phyloP scores from a whole-genome alignment of 2,113 vertebrate genomes.

The Phyllostomus hastatus region DNA sequence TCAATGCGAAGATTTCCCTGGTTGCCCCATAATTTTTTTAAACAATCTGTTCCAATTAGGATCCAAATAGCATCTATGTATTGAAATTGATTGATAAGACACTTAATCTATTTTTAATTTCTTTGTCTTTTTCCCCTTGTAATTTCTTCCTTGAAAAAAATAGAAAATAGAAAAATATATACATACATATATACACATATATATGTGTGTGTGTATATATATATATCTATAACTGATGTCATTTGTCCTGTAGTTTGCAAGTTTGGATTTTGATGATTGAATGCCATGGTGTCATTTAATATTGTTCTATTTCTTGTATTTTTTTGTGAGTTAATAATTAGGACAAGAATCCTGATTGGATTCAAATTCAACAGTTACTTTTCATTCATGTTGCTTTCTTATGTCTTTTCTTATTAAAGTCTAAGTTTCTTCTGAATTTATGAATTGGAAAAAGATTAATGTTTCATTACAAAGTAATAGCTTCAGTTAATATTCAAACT shows the following conservation, averaged over 20 bases:
- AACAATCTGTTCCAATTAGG: not conserved
- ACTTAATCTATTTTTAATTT: not conserved
- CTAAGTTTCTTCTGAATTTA: slow-evolving; percentile 37
- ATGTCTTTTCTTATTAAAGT: not conserved
- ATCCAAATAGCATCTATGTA: not conserved
- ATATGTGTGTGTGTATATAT: too few relatives aligned
- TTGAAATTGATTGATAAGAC: not conserved
- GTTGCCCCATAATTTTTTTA: not conserved
- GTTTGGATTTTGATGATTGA: slow-evolving; percentile 34
- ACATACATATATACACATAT: too few relatives aligned
- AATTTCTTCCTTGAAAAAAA: slow-evolving; percentile 11
- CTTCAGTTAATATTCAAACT: not conserved
- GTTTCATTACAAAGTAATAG: slow-evolving; percentile 15
- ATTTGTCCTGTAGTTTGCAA: not conserved
- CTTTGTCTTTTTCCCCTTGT: not conserved
- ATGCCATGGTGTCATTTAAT: not conserved
- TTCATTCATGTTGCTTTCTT: not conserved
- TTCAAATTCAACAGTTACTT: not conserved
- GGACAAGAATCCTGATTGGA: not conserved
- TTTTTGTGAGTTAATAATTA: slow-evolving; percentile 49
- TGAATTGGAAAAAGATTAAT: slow-evolving; percentile 22
- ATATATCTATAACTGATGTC: not conserved
- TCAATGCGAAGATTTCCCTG: not conserved
- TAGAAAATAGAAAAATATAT: not conserved
- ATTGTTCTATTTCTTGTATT: not conserved